Percentiles rank a stretch among this genome's conserved stretches.
Evolutionary conservation across 2,888 invertebrate genomes (phyloP).

Genomic region (Yponomeuta sedellus): DNA sequence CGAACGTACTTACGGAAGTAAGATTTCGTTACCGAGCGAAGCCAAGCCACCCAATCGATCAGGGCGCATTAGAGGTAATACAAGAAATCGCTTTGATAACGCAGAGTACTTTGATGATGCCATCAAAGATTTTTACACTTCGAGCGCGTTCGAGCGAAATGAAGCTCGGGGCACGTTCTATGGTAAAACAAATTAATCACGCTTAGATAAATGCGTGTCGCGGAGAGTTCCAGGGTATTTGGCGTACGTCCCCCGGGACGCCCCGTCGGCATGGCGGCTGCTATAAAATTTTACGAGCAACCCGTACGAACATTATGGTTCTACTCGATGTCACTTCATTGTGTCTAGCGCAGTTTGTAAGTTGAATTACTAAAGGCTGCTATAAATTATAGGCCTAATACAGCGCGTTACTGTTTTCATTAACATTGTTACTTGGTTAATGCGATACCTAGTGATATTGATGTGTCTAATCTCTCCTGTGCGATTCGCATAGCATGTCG

Average conservation of each 20-base stretch:
- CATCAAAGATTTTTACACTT: constrained; percentile 26
- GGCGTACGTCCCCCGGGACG: constrained; percentile 37
- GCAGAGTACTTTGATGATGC: constrained; percentile 17
- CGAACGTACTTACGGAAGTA: background rate
- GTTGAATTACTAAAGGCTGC: constrained; percentile 24
- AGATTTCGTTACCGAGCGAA: background rate
- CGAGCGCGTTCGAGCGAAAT: constrained; percentile 32
- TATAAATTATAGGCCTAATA: background rate
- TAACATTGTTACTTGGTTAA: background rate
- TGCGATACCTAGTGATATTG: too few relatives aligned
- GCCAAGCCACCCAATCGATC: constrained; percentile 1
- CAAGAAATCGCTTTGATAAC: background rate
- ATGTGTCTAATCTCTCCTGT: too few relatives aligned
- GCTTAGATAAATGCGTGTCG: constrained; percentile 59
- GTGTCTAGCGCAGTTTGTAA: constrained; percentile 51
- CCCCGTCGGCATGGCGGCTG: constrained; percentile 48
- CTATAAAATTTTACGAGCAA: constrained; percentile 69
- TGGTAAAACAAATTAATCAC: constrained; percentile 50
- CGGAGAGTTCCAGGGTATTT: constrained; percentile 17
- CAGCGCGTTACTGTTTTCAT: background rate
- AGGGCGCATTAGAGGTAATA: background rate
- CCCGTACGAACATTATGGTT: constrained; percentile 61
- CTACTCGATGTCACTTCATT: constrained; percentile 59
- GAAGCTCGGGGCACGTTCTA: background rate
- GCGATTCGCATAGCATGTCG: too few relatives aligned